Evolutionary conservation across 2,888 invertebrate genomes (phyloP), one percentile per base, ranked within the genome.

Genomic region (Himalopsyche kuldschensis): DNA sequence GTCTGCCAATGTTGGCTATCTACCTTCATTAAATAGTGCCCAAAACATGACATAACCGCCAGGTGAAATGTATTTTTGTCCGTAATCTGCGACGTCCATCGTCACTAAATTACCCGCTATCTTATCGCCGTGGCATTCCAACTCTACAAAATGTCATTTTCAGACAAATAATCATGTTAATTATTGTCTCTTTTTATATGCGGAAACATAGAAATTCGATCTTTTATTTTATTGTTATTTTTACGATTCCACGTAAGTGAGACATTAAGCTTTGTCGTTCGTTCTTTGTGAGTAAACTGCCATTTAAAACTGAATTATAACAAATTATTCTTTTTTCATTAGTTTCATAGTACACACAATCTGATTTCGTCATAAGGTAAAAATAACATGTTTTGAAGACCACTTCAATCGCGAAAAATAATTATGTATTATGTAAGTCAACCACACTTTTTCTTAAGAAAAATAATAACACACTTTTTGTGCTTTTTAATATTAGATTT

Each of bases 61-160:
- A 81, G 84, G 84, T 82, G 82, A 81, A 69, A 30, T 47, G 69
- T 11, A 69, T 69, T 69, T 69, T 69, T 10, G 30, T 69, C 15
- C 48, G 46, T 48, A 81, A 85, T 84, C 84, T 78, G 27, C 35
- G 47, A 47, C 27, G 31, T 35, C 27, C 81, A 84, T 84, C 86
- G 82, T 55, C 76, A 80, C 78, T 86, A 86, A 84, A 82, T 86
- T 86, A 84, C 55, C 79, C 78, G 41, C 78, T 86, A 69, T 69
- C 69, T 69, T 30, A 69, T 69, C 69, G 30, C 69, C 69, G 30
- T 69, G 69, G 30, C 69, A 69, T 69, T 69, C 69, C 69, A 30
- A 2, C 69, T 30, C 11, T 69, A 27, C 69, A 69, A 27, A 69
- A 69, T 69, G 69, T 11, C 69, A 69, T 30, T 69, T 69, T 15